Evolutionary conservation across 2,888 invertebrate genomes (phyloP).

Genomic region (Kryphioiulus occultus): DNA sequence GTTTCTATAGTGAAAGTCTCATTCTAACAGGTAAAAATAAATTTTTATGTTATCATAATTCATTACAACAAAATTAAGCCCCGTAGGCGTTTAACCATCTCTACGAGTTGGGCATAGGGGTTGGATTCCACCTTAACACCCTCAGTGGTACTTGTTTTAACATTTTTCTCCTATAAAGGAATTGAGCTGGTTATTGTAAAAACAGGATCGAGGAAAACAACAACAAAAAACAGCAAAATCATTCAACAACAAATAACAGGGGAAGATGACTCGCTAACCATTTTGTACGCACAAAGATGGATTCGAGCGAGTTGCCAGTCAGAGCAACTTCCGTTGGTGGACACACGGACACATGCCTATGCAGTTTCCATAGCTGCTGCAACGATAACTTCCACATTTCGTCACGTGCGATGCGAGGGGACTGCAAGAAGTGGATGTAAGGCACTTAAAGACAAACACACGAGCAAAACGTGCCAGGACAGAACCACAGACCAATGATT

Average conservation of each 20-base stretch:
- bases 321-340: background rate
- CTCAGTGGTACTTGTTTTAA: background rate
- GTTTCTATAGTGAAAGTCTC: too few species aligned
- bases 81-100: too few species aligned
- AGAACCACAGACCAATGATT: slow-evolving; percentile 27
- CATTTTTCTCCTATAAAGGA: background rate
- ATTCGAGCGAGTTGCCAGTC: background rate
- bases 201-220: background rate
- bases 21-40: too few species aligned
- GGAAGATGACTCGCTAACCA: slow-evolving; percentile 41
- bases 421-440: slow-evolving; percentile 27
- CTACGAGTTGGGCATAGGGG: too few species aligned
- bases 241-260: slow-evolving; percentile 44
- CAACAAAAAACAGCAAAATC: slow-evolving; percentile 41
- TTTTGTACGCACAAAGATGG: slow-evolving; percentile 15
- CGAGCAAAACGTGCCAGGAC: slow-evolving; percentile 29
- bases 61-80: too few species aligned
- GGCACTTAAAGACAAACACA: slow-evolving; percentile 44
- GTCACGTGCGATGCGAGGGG: slow-evolving; percentile 14
- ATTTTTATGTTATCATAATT: too few species aligned
- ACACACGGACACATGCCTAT: slow-evolving; percentile 21
- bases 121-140: too few species aligned
- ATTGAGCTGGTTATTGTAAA: background rate
- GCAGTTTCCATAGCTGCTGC: slow-evolving; percentile 15
- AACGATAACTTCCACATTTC: slow-evolving; percentile 16